phyloP scores from a whole-genome alignment of 1,140 invertebrate species.

The Aricia agestis region DNA sequence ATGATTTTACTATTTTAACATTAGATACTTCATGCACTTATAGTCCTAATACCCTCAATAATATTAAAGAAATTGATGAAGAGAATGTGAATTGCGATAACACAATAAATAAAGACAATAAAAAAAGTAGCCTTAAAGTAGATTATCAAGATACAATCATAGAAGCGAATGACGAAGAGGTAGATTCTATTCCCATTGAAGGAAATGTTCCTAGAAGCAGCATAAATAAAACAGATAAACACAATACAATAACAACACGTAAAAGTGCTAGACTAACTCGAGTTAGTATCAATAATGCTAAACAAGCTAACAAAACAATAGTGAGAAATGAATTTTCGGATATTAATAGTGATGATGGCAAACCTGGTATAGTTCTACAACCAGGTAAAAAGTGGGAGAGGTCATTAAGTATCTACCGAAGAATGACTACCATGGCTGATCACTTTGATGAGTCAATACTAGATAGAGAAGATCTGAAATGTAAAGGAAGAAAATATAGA shows the following conservation, averaged over 20 bases:
- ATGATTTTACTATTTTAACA: conserved; percentile 42
- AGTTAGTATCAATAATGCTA: conserved; percentile 8
- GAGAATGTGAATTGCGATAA: conserved; percentile 17
- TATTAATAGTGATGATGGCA: conserved; percentile 17
- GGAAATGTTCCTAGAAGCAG: background rate
- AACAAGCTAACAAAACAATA: background rate
- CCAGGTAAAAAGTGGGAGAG: conserved; percentile 72
- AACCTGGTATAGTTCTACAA: conserved; percentile 53
- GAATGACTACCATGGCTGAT: conserved; percentile 58
- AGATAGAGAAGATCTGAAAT: conserved; percentile 42
- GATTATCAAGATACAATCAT: background rate
- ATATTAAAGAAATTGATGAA: conserved; percentile 21
- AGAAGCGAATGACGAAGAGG: background rate
- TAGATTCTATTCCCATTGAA: background rate
- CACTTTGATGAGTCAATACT: conserved; percentile 47
- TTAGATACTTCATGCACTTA: conserved; percentile 40
- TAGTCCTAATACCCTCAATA: conserved; percentile 26
- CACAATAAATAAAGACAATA: conserved; percentile 16
- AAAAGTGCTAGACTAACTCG: conserved; percentile 23
- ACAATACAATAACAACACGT: conserved; percentile 20
- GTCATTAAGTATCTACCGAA: conserved; percentile 66
- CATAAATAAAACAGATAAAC: background rate
- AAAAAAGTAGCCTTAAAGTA: background rate
- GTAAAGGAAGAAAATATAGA: conserved; percentile 66
- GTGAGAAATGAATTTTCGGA: background rate